A percentile compares a stretch with the other conserved stretches of the same genome.
These are phyloP conservation scores for Neosalanx taihuensis DNA, from an alignment of 2,797 vertebrate species.

Conservation along the genomic window DNA sequence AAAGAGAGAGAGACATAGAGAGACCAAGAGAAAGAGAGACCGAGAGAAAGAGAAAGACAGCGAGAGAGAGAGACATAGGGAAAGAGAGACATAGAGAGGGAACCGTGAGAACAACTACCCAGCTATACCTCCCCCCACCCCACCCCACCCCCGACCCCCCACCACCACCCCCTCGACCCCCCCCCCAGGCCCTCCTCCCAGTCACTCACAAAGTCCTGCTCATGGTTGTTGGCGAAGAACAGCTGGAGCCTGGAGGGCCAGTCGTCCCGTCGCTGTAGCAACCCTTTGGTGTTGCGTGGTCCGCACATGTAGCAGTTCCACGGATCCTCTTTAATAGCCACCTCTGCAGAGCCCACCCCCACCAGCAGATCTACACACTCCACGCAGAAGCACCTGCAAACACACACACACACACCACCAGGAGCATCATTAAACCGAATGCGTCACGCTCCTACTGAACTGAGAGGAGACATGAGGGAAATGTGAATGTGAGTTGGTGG, in stretches of 20 bases:
- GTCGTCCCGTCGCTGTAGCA: constrained; percentile 86
- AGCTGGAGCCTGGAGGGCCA: constrained; percentile 86
- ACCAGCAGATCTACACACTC: constrained; percentile 92
- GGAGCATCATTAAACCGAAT: neutral
- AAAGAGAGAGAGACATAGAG: constrained; percentile 4
- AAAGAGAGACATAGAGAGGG: neutral
- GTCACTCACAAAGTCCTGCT: constrained; percentile 86
- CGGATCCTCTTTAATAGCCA: constrained; percentile 86
- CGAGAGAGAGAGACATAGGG: neutral
- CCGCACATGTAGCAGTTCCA: constrained; percentile 98
- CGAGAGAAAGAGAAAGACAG: neutral
- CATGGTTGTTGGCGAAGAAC: constrained; percentile 91
- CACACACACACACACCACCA: constrained; percentile 25
- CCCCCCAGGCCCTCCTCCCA: neutral
- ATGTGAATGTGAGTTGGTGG: neutral
- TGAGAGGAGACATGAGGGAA: neutral
- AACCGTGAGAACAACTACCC: neutral
- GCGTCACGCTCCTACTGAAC: neutral
- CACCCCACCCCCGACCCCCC: neutral
- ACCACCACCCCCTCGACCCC: neutral
- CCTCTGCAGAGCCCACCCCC: constrained; percentile 78
- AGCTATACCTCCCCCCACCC: neutral
- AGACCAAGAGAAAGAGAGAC: neutral
- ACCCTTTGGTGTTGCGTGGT: constrained; percentile 70
- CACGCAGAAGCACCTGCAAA: constrained; percentile 90